phyloP scores from a whole-genome alignment of 2,888 invertebrate genomes.

The Pachliopta kotzebuea region DNA sequence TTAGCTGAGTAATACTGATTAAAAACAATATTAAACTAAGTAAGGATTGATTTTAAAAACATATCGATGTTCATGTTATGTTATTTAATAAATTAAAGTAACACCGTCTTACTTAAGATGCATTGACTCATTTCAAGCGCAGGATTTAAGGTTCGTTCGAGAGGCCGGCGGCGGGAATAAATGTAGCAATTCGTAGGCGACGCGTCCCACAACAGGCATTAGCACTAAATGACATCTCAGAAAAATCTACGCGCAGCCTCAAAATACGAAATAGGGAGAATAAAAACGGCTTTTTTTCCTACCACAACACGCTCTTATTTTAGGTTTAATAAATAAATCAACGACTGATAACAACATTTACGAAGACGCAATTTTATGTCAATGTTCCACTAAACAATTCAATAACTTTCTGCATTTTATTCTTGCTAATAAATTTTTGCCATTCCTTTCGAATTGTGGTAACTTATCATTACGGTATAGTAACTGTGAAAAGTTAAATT shows the following conservation, averaged over 20 bases:
- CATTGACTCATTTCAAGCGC: conserved; percentile 74
- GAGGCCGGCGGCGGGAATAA: conserved; percentile 60
- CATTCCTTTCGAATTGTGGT: neutral
- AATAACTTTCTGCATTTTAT: conserved; percentile 1
- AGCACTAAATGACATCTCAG: conserved; percentile 77
- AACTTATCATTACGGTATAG: conserved; percentile 35
- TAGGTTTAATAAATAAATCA: conserved; percentile 28
- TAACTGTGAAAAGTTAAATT: conserved; percentile 44
- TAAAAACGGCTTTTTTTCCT: conserved; percentile 63
- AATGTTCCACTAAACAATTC: conserved; percentile 19
- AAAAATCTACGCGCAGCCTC: conserved; percentile 64
- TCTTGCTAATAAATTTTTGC: neutral
- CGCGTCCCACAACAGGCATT: conserved; percentile 71
- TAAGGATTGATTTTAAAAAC: no score
- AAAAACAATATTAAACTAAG: no score
- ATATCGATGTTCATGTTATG: conserved; percentile 42
- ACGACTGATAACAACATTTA: conserved; percentile 17
- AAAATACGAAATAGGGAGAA: conserved; percentile 65
- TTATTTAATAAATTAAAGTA: conserved; percentile 62
- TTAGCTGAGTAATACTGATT: no score
- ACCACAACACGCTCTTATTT: conserved; percentile 40
- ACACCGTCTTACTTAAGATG: conserved; percentile 72
- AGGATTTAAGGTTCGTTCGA: conserved; percentile 67
- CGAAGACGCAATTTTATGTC: conserved; percentile 4
- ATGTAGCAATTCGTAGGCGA: conserved; percentile 75